Conservation (phyloP, 1,140 invertebrate species). For the Heliothis subflexa region DNA sequence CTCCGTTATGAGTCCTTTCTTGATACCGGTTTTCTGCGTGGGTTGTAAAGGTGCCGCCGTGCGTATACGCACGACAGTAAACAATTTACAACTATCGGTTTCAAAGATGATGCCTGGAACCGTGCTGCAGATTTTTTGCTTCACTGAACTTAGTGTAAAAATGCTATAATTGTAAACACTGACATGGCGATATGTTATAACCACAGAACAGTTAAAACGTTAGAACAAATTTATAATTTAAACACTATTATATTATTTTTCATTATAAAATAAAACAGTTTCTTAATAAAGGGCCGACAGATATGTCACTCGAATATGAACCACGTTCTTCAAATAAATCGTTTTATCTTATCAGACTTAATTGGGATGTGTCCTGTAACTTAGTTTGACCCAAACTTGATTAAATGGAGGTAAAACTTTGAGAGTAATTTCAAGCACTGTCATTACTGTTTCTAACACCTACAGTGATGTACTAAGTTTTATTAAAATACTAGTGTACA, state of each 20-base stretch:
- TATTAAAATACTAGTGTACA: neutral
- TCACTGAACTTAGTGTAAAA: no score
- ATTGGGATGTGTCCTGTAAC: conserved; percentile 27
- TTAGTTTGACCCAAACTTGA: conserved; percentile 30
- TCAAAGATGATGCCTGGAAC: no score
- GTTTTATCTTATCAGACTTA: conserved; percentile 27
- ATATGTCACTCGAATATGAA: neutral
- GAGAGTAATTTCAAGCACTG: neutral
- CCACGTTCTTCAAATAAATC: conserved; percentile 31
- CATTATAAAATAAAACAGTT: neutral
- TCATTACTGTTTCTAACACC: neutral
- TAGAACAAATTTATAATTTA: no score
- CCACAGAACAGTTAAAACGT: no score
- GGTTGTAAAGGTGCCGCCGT: no score
- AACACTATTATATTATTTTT: neutral
- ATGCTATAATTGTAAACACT: no score
- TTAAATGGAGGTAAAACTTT: conserved; percentile 26
- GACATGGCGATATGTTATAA: no score
- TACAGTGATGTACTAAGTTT: neutral
- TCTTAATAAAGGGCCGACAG: neutral
- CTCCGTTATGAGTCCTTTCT: no score
- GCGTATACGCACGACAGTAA: no score
- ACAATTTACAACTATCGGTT: no score
- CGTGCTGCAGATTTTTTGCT: no score
- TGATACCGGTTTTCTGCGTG: no score